Base-by-base conservation (phyloP, 1,140 invertebrate genomes). In the Drosophila simulans region DNA sequence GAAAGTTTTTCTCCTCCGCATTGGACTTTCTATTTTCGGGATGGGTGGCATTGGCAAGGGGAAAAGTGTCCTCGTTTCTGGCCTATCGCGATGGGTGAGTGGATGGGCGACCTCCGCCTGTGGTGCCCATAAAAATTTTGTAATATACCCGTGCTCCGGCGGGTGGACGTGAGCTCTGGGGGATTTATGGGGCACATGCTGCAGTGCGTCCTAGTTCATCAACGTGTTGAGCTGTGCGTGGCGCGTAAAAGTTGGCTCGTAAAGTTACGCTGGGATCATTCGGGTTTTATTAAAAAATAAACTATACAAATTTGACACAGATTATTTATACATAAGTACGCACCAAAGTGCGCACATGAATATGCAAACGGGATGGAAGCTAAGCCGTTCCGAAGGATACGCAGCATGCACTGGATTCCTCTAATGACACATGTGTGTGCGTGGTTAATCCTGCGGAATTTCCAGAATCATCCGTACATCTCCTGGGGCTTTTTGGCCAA, bases 291-390 rank as follows among this genome's bases (percentile, higher is more conserved):
- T 86, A 86, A 86, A 86, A 86, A 86, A 88, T 80, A 88, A 83
- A 88, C 83, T 83, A 88, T 89, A 86, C 83, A 86, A 86, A 88
- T 86, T 86, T 86, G 81, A 86, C 79, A 88, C 58, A 86, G 74
- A 79, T 86, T 78, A 86, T 82, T 63, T 78, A 75, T 82, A 86
- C 60, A 75, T 75, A 75, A 75, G 63, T 77, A 68, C 58, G 52
- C 49, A 59, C 34, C 37, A n/a, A 69, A 66, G 62, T 68, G 39
- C 48, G 65, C 51, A 37, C 53, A 66, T 66, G 71, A 65, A 74
- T 79, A 59, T 76, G 82, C 59, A 77, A 77, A 71, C 66, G 51
- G 62, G 40, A 48, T 59, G 64, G 37, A 51, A 64, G 35, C 27
- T n/a, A 35, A n/a, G 51, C 34, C 31, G 37, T 68, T 37, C 31